phyloP scores from a whole-genome alignment of 1,140 invertebrate species.

The Apis laboriosa region DNA sequence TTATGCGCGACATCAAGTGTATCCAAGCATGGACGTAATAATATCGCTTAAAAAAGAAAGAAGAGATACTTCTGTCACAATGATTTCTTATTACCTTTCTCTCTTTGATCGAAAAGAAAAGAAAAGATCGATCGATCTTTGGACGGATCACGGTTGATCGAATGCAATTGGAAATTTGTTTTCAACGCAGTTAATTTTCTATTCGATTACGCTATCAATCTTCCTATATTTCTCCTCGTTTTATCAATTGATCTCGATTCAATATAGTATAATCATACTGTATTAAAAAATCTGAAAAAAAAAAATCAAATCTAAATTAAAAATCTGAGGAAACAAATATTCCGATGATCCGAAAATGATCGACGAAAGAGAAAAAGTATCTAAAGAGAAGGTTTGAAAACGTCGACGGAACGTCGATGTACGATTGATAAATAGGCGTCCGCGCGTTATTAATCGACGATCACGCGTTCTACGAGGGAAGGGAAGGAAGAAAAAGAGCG shows the following conservation, averaged over 20 bases:
- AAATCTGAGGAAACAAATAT: not conserved
- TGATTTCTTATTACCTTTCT: not conserved
- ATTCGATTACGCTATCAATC: not conserved
- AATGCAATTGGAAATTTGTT: not conserved
- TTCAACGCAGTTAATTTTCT: not conserved
- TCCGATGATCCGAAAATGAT: not conserved
- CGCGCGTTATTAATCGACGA: conserved; percentile 52
- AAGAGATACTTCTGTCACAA: not conserved
- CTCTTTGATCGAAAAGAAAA: not conserved
- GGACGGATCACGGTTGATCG: not conserved
- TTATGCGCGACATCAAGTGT: not conserved
- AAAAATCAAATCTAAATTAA: too few species aligned
- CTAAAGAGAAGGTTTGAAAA: conserved; percentile 1
- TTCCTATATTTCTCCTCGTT: not conserved
- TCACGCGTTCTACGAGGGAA: conserved; percentile 29
- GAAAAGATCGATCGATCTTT: not conserved
- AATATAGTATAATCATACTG: too few species aligned
- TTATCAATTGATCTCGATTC: not conserved
- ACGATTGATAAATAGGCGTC: conserved; percentile 61
- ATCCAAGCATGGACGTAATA: not conserved
- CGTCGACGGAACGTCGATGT: conserved; percentile 20
- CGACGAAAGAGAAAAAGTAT: not conserved
- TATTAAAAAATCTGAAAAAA: too few species aligned
- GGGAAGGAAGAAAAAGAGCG: conserved; percentile 7
- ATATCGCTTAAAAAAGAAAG: not conserved